Percentiles rank a stretch among this genome's conserved stretches.
phyloP scores from a whole-genome alignment of 2,888 invertebrate genomes.

The Nemoura dubitans region DNA sequence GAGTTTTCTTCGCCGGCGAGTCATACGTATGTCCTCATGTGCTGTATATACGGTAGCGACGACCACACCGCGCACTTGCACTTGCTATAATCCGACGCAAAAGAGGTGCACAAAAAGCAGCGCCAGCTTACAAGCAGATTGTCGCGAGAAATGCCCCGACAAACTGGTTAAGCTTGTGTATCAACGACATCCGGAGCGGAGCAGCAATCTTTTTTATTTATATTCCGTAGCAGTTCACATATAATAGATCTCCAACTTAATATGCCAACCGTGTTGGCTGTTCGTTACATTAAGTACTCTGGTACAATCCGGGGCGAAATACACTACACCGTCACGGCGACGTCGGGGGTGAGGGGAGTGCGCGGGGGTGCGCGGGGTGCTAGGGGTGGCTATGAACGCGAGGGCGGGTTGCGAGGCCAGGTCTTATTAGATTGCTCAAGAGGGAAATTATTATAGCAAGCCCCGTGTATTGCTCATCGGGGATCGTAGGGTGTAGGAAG shows the following conservation, averaged over 20 bases:
- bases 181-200: slow-evolving; percentile 39
- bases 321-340: not conserved
- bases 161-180: slow-evolving; percentile 40
- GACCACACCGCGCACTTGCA: not conserved
- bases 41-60: not conserved
- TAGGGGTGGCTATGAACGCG: not conserved
- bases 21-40: not conserved
- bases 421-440: slow-evolving; percentile 27
- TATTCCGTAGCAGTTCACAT: slow-evolving; percentile 39
- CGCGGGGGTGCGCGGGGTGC: not conserved
- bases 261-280: slow-evolving; percentile 42
- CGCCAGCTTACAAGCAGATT: slow-evolving; percentile 29
- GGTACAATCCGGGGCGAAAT: slow-evolving; percentile 31
- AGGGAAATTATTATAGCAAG: slow-evolving; percentile 28
- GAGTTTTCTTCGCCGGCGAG: not conserved
- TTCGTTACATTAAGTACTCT: slow-evolving; percentile 41
- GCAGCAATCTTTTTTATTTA: slow-evolving; percentile 42
- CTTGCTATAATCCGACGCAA: slow-evolving; percentile 20
- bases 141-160: slow-evolving; percentile 32
- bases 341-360: not conserved
- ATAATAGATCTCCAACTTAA: slow-evolving; percentile 43
- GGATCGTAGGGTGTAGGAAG: slow-evolving; percentile 3
- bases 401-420: not conserved
- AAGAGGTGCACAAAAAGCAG: not conserved
- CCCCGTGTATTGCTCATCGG: slow-evolving; percentile 20